Conservation (phyloP, 37 sponge, comb jelly and placozoan genomes). For the Hormiphora californensis region DNA sequence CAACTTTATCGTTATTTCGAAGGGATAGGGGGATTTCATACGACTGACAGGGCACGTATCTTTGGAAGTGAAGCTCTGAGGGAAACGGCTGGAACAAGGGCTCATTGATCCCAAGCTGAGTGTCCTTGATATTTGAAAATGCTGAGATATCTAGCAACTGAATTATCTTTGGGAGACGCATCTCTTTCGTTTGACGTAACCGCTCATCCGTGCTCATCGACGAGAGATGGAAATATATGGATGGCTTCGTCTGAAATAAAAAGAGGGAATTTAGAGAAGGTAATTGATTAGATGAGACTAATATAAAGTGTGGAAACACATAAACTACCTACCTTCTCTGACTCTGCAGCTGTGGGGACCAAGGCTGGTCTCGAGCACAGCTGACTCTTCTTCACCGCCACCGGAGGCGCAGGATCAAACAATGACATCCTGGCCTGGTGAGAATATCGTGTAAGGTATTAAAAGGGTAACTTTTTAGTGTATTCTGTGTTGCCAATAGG, state of each 20-base stretch:
- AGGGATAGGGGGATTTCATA: conserved; percentile 74
- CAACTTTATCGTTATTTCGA: conserved; percentile 83
- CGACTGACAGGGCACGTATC: conserved; percentile 69
- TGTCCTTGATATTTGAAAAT: conserved; percentile 73
- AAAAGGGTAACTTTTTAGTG: too few relatives aligned
- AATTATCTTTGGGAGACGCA: conserved; percentile 68
- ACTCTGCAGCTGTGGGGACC: not conserved
- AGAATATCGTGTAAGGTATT: too few relatives aligned
- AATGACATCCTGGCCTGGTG: too few relatives aligned
- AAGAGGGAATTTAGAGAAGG: not conserved
- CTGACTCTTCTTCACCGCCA: conserved; percentile 37
- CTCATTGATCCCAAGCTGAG: conserved; percentile 67
- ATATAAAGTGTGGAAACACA: too few relatives aligned
- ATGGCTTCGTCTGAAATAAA: conserved; percentile 65
- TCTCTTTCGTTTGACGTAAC: conserved; percentile 60
- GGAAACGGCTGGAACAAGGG: conserved; percentile 91
- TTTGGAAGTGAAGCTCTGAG: conserved; percentile 84
- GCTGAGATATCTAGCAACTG: conserved; percentile 84
- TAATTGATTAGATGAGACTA: not conserved
- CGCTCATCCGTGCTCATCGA: conserved; percentile 74
- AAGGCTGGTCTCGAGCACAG: conserved; percentile 35
- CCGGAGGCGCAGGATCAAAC: conserved; percentile 51
- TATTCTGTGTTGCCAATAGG: too few relatives aligned
- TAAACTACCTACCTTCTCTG: not conserved
- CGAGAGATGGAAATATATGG: conserved; percentile 70